Evolutionary conservation across 2,888 invertebrate species (phyloP), one percentile per base, ranked within the genome.

Genomic region (Craniophora ligustri): DNA sequence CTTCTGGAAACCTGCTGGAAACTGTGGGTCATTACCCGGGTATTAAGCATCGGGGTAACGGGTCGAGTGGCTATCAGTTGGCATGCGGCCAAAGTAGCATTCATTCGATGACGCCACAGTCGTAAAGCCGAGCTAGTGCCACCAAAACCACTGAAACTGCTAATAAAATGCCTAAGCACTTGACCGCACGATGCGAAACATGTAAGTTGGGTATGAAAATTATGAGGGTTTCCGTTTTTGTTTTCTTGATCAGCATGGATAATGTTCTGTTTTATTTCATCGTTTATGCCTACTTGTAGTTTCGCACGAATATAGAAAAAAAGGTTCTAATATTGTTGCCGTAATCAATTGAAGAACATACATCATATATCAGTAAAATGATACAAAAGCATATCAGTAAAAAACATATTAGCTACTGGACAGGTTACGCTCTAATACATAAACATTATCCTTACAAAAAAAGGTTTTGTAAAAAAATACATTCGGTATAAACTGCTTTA

Each of bases 21-120:
- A 87, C 79, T 78, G 78, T 78, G 77, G 88, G 89, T 89, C 88
- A 83, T 91, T 89, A 87, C 82, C 88, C 90, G 79, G 72, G 75
- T 85, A 86, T 86, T 86, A 88, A 87, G 78, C 75, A 75, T 69
- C 51, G 66, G 81, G 82, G 82, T 79, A 79, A 82, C 70, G 79
- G 86, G 85, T 86, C 82, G 84, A 87, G 87, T 83, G 85, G 82
- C 83, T 92, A 89, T 89, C 88, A 86, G 82, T 82, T 92, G 92
- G 92, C 89, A 70, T 74, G 63, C 51, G 57, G 86, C 92, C 92
- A 91, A 86, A 85, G 83, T 81, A 79, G 82, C 82, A 79, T 85
- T 82, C 78, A 85, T 83, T 81, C 78, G 78, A 82, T 86, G 85
- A 87, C 84, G 85, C 87, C 85, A 81, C 71, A 53, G 57, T 58